Conservation (phyloP, 2,797 vertebrate genomes). For the Crocodylus rhombifer region DNA sequence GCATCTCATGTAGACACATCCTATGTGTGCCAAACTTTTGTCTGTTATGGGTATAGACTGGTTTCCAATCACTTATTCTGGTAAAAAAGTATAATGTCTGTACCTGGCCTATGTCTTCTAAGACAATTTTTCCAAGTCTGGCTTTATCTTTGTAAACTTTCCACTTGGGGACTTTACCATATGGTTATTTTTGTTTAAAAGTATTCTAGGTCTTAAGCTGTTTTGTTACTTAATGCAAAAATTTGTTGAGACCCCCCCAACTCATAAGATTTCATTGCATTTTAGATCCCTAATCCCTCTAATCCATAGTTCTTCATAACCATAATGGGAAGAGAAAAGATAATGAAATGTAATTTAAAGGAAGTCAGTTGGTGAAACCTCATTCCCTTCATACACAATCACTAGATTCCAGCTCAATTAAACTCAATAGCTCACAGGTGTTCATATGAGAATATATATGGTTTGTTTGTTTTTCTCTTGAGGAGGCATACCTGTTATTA, state of each 20-base stretch:
- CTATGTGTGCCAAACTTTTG: no score
- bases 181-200: neutral
- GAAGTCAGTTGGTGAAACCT: neutral
- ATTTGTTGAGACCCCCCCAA: neutral
- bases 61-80: no score
- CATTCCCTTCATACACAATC: neutral
- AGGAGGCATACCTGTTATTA: neutral
- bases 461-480: neutral
- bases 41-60: no score
- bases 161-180: neutral
- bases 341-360: conserved; percentile 6
- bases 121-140: neutral
- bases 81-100: no score
- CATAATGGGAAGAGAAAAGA: conserved; percentile 5
- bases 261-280: neutral
- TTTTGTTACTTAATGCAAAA: neutral
- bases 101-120: neutral
- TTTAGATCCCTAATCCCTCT: neutral
- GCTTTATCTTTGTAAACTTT: neutral
- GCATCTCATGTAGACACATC: no score
- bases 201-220: neutral
- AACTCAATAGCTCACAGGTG: neutral
- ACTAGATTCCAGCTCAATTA: neutral
- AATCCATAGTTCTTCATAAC: neutral
- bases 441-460: neutral